Evolutionary conservation across 2,888 invertebrate genomes (phyloP).

Genomic region (Drosophila macrothrix): DNA sequence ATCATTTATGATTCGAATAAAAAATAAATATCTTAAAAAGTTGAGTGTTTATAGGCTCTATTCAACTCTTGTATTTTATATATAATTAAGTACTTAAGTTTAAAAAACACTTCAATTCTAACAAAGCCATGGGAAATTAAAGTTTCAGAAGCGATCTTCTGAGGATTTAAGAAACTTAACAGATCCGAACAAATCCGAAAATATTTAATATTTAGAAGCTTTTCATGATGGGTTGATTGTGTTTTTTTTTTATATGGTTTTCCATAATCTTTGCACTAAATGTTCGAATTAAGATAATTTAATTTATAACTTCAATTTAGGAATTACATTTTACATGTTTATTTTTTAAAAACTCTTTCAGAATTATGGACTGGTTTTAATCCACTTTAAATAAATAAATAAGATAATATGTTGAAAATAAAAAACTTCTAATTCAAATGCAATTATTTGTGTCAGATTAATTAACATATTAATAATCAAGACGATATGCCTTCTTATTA

Average conservation of each 20-base stretch:
- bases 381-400: rapidly evolving
- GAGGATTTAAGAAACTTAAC: neutral
- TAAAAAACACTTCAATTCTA: neutral
- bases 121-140: neutral
- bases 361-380: neutral
- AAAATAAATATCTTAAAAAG: neutral
- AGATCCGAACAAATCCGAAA: neutral
- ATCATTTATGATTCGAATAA: neutral
- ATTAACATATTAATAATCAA: neutral
- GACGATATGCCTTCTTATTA: too few relatives aligned
- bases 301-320: neutral
- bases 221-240: neutral
- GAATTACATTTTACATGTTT: neutral
- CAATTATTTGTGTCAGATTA: neutral
- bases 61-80: neutral
- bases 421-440: neutral
- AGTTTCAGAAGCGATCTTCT: neutral
- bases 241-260: neutral
- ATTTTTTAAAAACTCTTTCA: neutral
- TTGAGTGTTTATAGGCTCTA: neutral
- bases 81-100: neutral
- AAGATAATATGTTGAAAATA: neutral
- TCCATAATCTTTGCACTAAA: neutral
- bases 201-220: neutral
- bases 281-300: neutral